Conservation (phyloP, 2,113 vertebrate species). For the Globicephala melas region DNA sequence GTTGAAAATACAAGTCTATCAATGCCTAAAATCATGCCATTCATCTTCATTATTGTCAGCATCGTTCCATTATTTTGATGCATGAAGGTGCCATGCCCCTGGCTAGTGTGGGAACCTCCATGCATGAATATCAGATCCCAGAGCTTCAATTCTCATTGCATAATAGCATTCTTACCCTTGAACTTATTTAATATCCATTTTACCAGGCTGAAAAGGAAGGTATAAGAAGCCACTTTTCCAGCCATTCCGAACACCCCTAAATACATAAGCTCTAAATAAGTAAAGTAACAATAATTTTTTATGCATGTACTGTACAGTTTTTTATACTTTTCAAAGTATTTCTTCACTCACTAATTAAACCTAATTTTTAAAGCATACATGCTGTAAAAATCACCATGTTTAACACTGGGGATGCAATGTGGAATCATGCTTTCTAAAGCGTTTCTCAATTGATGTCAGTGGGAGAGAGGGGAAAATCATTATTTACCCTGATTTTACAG, state of each 20-base stretch:
- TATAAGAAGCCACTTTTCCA: background rate
- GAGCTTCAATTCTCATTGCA: background rate
- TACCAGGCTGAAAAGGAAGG: background rate
- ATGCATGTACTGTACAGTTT: background rate
- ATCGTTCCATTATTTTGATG: conserved; percentile 64
- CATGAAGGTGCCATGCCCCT: conserved; percentile 54
- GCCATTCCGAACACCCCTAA: background rate
- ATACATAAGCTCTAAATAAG: background rate
- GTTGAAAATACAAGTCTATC: conserved; percentile 60
- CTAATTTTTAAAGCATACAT: background rate
- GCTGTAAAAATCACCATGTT: background rate
- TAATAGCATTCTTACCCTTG: conserved; percentile 57
- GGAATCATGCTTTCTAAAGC: background rate
- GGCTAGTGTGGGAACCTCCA: background rate
- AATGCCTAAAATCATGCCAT: conserved; percentile 29
- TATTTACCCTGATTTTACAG: background rate
- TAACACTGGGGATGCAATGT: background rate
- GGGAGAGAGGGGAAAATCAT: background rate
- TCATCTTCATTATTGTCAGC: conserved; percentile 64
- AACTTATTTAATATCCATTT: conserved; percentile 42
- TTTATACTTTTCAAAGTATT: background rate
- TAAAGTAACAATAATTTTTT: background rate
- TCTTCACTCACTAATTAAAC: background rate
- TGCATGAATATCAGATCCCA: conserved; percentile 62
- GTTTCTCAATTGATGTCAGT: background rate